phyloP scores from a whole-genome alignment of 2,888 invertebrate genomes.

The Phanerotoma sp. region DNA sequence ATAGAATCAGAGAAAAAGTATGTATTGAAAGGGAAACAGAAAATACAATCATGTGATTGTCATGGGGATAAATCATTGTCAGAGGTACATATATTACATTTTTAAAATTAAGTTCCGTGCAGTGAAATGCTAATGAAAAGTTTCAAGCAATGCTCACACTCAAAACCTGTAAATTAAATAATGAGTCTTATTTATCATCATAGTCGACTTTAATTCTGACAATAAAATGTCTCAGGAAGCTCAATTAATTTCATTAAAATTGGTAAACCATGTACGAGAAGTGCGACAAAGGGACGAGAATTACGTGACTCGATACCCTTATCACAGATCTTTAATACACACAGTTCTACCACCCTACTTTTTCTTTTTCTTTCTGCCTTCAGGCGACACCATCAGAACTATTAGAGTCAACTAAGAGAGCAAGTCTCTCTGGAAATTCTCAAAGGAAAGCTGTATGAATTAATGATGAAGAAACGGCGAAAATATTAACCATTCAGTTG shows the following conservation, averaged over 20 bases:
- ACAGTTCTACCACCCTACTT: slow-evolving; percentile 7
- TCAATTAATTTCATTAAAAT: slow-evolving; percentile 30
- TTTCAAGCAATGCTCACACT: neutral
- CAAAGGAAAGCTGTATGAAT: slow-evolving; percentile 5
- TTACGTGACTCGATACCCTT: slow-evolving; percentile 30
- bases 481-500: slow-evolving; percentile 17
- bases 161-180: slow-evolving; percentile 18
- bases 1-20: too few species aligned
- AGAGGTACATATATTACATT: neutral
- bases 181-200: slow-evolving; percentile 26
- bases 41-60: slow-evolving; percentile 14
- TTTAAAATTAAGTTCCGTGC: too few species aligned
- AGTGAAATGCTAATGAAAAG: neutral
- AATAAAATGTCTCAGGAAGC: slow-evolving; percentile 24
- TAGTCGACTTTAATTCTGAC: slow-evolving; percentile 20
- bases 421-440: slow-evolving; percentile 1
- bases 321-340: slow-evolving; percentile 27
- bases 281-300: slow-evolving; percentile 10
- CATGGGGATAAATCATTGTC: slow-evolving; percentile 1
- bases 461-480: slow-evolving; percentile 11
- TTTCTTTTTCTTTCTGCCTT: too few species aligned
- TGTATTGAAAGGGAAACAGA: neutral
- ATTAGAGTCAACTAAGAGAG: too few species aligned
- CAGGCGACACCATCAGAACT: too few species aligned
- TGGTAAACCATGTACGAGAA: slow-evolving; percentile 24